These are phyloP conservation scores for Eurystomus gularis DNA, from an alignment of 2,113 vertebrate species.

Conservation along the genomic window DNA sequence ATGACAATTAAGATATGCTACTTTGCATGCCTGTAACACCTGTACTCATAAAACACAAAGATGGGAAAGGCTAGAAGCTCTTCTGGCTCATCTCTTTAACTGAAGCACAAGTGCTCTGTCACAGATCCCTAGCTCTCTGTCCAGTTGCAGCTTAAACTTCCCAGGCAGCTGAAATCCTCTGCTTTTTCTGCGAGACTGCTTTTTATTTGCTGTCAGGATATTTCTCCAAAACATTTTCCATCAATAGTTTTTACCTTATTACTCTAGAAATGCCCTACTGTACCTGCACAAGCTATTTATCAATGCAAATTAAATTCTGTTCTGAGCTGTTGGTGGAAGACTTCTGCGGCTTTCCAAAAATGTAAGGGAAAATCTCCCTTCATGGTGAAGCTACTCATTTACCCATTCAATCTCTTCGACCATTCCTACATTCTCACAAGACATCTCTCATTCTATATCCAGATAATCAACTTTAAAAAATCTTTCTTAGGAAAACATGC, in stretches of 20 bases:
- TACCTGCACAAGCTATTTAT: slow-evolving; percentile 9
- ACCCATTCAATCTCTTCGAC: neutral
- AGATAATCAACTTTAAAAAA: neutral
- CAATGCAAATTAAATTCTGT: slow-evolving; percentile 1
- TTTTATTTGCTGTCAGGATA: neutral
- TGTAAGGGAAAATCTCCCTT: neutral
- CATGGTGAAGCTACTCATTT: neutral
- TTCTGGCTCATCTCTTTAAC: slow-evolving; percentile 49
- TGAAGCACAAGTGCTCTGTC: slow-evolving; percentile 2
- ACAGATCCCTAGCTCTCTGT: neutral
- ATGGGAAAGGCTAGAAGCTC: slow-evolving; percentile 58
- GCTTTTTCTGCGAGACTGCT: slow-evolving; percentile 18
- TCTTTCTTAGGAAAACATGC: neutral
- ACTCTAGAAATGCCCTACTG: neutral
- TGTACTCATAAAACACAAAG: slow-evolving; percentile 61
- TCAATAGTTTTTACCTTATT: neutral
- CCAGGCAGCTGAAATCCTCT: slow-evolving; percentile 10
- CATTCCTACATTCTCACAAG: neutral
- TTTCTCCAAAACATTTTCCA: neutral
- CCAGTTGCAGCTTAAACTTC: slow-evolving; percentile 34
- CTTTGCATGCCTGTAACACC: slow-evolving; percentile 69
- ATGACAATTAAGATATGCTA: slow-evolving; percentile 67
- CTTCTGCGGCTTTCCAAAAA: neutral
- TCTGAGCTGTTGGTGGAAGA: neutral
- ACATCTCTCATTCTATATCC: neutral